Conservation (phyloP, 2,113 vertebrate species). For the Hydrochoerus hydrochaeris region DNA sequence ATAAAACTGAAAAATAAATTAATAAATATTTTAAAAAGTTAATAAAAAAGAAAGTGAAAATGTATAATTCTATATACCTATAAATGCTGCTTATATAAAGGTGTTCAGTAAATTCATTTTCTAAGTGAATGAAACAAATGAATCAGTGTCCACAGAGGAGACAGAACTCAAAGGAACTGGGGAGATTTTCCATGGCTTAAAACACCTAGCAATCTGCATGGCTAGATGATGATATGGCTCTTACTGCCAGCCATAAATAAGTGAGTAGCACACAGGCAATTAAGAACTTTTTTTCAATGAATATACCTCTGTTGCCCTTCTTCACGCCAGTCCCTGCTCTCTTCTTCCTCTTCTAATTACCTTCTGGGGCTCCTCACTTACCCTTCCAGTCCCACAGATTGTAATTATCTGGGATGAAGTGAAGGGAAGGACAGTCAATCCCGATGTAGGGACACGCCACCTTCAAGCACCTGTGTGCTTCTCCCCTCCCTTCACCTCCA, state of each 20-base stretch:
- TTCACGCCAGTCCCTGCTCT: not conserved
- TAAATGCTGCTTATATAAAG: not conserved
- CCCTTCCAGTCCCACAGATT: not conserved
- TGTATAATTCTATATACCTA: not conserved
- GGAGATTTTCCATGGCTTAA: not conserved
- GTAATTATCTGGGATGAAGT: slow-evolving; percentile 7
- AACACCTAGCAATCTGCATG: not conserved
- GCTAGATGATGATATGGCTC: not conserved
- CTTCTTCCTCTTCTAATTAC: not conserved
- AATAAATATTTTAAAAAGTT: too few species aligned
- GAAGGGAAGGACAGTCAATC: not conserved
- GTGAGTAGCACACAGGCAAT: not conserved
- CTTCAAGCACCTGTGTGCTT: not conserved
- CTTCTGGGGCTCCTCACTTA: not conserved
- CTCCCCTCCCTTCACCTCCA: not conserved
- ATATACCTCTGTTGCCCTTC: not conserved
- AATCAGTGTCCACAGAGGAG: not conserved
- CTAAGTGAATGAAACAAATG: slow-evolving; percentile 21
- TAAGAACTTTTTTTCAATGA: not conserved
- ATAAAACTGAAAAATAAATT: too few species aligned
- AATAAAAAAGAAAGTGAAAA: too few species aligned
- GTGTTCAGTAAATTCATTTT: not conserved
- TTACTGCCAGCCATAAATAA: not conserved
- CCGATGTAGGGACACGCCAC: not conserved
- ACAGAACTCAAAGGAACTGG: not conserved